A percentile compares a stretch with the other conserved stretches of the same genome.
These are phyloP conservation scores for Nannospalax galili DNA, from an alignment of 2,113 vertebrate species.

Conservation along the genomic window DNA sequence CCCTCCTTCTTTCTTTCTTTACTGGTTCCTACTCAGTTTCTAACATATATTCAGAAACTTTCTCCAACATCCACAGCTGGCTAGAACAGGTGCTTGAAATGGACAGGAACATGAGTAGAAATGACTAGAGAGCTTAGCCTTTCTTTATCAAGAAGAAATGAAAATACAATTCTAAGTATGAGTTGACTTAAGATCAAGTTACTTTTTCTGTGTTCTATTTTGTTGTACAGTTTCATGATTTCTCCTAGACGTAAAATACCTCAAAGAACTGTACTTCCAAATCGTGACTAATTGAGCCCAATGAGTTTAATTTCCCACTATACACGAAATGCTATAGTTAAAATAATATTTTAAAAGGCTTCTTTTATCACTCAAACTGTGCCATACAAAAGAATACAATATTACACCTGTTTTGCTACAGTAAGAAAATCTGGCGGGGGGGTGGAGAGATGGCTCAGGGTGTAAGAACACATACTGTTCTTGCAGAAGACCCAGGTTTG, in stretches of 20 bases:
- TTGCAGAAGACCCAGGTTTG: no score
- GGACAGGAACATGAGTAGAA: neutral
- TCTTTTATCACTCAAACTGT: neutral
- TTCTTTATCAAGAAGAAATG: conserved; percentile 42
- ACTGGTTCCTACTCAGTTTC: neutral
- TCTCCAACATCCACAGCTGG: neutral
- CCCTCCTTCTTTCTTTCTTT: no score
- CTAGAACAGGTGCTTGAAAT: neutral
- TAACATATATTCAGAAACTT: neutral
- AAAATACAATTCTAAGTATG: conserved; percentile 9
- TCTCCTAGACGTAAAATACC: neutral
- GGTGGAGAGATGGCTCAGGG: no score
- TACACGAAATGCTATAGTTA: neutral
- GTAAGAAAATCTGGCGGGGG: neutral
- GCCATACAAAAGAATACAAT: neutral
- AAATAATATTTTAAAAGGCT: neutral
- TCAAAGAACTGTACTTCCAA: neutral
- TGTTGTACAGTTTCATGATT: conserved; percentile 1
- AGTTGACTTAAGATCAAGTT: neutral
- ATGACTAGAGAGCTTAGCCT: neutral
- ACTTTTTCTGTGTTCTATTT: conserved; percentile 9
- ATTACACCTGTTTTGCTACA: neutral
- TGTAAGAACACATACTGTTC: no score
- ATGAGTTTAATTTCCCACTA: neutral
- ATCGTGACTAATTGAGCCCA: neutral